A percentile compares a stretch with the other conserved stretches of the same genome.
Evolutionary conservation across 2,888 invertebrate genomes (phyloP).

Genomic region (Noctua fimbriata): DNA sequence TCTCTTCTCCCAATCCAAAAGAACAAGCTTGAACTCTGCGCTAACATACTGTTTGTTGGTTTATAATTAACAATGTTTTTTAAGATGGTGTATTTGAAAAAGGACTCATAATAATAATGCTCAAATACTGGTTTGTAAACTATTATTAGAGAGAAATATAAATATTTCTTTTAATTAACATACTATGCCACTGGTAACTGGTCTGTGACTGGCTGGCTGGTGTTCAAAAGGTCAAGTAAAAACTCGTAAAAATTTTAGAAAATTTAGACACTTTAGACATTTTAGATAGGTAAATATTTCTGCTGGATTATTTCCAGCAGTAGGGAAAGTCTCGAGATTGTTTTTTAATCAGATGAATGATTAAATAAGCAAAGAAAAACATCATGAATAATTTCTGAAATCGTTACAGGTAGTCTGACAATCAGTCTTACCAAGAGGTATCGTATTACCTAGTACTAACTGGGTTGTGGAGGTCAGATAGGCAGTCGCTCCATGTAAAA

Average conservation of each 20-base stretch:
- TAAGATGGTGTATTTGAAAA: neutral
- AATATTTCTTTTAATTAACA: slow-evolving; percentile 15
- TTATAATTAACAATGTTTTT: neutral
- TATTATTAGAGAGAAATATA: neutral
- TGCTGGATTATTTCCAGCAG: neutral
- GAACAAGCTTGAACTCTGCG: neutral
- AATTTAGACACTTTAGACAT: neutral
- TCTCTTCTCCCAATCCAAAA: neutral
- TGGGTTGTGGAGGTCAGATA: too few relatives aligned
- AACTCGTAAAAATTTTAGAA: neutral
- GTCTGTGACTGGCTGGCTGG: neutral
- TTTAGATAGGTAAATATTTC: neutral
- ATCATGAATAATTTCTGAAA: too few relatives aligned
- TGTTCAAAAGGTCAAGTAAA: slow-evolving; percentile 13
- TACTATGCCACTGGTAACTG: neutral
- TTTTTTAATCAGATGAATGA: neutral
- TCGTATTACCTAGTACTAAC: too few relatives aligned
- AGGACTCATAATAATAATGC: neutral
- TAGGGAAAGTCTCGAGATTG: neutral
- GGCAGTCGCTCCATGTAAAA: too few relatives aligned
- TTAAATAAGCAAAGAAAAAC: neutral
- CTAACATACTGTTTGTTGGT: neutral
- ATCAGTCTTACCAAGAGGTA: too few relatives aligned
- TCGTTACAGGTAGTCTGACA: too few relatives aligned
- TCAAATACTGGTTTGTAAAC: slow-evolving; percentile 7